These are phyloP conservation scores for Lithophane semibrunnea DNA, from an alignment of 2,888 invertebrate genomes.

Conservation along the genomic window DNA sequence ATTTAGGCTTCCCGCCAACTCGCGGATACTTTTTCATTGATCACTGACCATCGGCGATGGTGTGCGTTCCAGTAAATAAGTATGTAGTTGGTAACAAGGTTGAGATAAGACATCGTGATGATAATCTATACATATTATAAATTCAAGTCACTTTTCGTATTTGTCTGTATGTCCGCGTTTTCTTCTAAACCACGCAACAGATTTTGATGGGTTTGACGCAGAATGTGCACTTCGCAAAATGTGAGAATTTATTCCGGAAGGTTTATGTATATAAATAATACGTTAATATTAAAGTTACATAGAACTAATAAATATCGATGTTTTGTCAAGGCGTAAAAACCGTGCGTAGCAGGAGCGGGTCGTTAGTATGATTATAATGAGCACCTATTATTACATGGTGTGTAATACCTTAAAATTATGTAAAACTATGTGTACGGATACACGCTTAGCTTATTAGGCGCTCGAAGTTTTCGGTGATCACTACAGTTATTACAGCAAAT, in stretches of 20 bases:
- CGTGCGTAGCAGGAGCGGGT: too few species aligned
- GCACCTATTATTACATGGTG: neutral
- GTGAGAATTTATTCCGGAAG: too few species aligned
- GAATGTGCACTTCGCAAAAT: too few species aligned
- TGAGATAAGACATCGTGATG: neutral
- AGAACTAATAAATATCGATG: too few species aligned
- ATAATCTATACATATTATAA: neutral
- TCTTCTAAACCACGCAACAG: too few species aligned
- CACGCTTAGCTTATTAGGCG: neutral
- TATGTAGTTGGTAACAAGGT: neutral
- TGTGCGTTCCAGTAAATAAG: slow-evolving; percentile 14
- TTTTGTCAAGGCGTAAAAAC: too few species aligned
- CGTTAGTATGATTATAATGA: neutral
- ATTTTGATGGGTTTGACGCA: too few species aligned
- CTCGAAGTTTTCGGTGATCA: neutral
- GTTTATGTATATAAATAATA: too few species aligned
- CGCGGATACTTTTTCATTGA: slow-evolving; percentile 69
- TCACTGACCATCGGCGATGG: slow-evolving; percentile 16
- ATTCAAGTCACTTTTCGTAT: too few species aligned
- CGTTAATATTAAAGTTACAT: too few species aligned
- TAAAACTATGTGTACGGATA: neutral
- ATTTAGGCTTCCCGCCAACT: slow-evolving; percentile 76
- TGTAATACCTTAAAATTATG: neutral
- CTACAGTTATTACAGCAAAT: neutral
- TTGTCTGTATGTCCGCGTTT: neutral